Evolutionary conservation across 2,888 invertebrate genomes (phyloP).

Genomic region (Scelioninae gen. 2): DNA sequence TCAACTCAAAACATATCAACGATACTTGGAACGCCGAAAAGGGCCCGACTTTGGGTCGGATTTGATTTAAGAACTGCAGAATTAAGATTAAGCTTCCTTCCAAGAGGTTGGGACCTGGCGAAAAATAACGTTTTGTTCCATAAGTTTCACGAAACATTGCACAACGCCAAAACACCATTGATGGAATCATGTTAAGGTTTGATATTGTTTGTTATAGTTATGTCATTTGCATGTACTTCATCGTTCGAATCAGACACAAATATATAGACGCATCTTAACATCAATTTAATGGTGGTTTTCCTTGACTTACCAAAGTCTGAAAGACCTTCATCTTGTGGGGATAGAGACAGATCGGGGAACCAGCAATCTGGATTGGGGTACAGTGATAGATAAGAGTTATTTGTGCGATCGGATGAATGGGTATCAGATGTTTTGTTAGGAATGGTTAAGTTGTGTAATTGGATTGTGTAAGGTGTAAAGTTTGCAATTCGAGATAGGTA

Average conservation of each 20-base stretch:
- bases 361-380: too few species aligned
- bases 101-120: neutral
- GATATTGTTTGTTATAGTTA: conserved; percentile 55
- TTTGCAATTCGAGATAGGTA: too few species aligned
- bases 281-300: neutral
- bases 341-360: too few species aligned
- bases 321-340: too few species aligned
- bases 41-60: neutral
- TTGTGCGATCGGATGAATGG: too few species aligned
- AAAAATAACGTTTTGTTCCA: conserved; percentile 20
- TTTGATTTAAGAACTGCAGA: too few species aligned
- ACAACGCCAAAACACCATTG: conserved; percentile 53
- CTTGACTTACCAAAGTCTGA: too few species aligned
- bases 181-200: conserved; percentile 59
- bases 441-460: too few species aligned
- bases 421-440: too few species aligned
- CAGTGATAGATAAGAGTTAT: too few species aligned
- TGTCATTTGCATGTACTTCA: conserved; percentile 52
- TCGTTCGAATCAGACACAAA: conserved; percentile 40
- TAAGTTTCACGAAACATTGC: conserved; percentile 52
- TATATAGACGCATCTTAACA: conserved; percentile 46
- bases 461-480: too few species aligned
- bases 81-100: neutral
- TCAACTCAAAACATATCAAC: conserved; percentile 27
- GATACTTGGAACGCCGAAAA: conserved; percentile 22